These are phyloP conservation scores for Sarcophaga carnaria DNA, from an alignment of 2,888 invertebrate species.

Conservation along the genomic window DNA sequence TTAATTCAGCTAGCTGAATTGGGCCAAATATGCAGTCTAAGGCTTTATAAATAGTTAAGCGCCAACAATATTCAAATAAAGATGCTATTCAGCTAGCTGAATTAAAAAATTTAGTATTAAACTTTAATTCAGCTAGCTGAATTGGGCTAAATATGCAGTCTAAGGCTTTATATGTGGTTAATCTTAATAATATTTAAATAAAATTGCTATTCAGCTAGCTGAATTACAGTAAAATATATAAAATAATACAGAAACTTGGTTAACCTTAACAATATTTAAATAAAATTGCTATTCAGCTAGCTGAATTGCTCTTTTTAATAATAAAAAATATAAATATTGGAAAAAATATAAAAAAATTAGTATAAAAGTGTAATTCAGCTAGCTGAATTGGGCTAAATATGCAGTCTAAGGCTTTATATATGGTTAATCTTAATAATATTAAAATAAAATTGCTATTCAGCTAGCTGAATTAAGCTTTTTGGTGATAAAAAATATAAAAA, in stretches of 20 bases:
- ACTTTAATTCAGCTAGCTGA: neutral
- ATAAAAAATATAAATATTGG: neutral
- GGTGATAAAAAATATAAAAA: neutral
- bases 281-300: constrained; percentile 10
- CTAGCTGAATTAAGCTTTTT: no score
- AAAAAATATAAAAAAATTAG: neutral
- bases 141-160: neutral
- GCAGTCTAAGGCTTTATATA: no score
- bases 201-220: constrained; percentile 31
- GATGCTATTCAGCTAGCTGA: no score
- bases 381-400: no score
- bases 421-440: no score
- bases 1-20: no score
- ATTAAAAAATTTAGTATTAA: no score
- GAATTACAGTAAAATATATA: neutral
- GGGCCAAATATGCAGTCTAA: no score
- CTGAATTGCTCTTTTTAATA: constrained; percentile 1
- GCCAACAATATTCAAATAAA: no score
- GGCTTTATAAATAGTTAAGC: no score
- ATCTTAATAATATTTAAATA: neutral
- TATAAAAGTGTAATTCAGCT: neutral
- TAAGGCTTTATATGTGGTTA: neutral
- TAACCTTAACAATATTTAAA: neutral
- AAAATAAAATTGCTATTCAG: no score
- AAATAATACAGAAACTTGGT: neutral